Conservation (phyloP, 2,888 invertebrate species). For the Epistrophella euchroma region DNA sequence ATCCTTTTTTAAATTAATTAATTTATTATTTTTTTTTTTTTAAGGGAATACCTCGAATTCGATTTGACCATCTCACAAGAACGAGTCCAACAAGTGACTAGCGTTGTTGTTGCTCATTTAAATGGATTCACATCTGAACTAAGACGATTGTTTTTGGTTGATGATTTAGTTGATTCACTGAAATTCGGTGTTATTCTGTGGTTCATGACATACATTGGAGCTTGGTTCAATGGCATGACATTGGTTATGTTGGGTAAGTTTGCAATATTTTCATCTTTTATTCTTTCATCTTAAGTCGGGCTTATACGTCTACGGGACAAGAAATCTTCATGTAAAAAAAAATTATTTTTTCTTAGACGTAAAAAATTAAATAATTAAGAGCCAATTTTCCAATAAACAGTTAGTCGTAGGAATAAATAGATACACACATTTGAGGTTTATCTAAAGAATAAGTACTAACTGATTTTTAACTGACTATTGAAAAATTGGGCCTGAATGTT, state of each 20-base stretch:
- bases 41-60: constrained; percentile 92
- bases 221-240: constrained; percentile 99
- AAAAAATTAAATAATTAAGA: no score
- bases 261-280: background rate
- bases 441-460: no score
- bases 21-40: constrained; percentile 77
- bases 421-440: no score
- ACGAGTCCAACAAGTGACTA: constrained; percentile 94
- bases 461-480: no score
- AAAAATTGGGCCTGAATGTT: no score
- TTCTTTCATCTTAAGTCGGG: no score
- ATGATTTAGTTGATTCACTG: constrained; percentile 97
- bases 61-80: constrained; percentile 95
- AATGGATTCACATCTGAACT: constrained; percentile 93
- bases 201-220: constrained; percentile 98
- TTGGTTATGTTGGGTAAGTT: constrained; percentile 94
- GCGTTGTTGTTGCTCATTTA: constrained; percentile 93
- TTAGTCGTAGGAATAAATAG: no score
- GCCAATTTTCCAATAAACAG: no score
- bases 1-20: no score
- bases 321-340: no score
- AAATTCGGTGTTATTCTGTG: constrained; percentile 98
- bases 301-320: no score
- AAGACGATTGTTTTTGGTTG: constrained; percentile 97
- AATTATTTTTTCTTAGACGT: no score